phyloP scores from a whole-genome alignment of 2,113 vertebrate species.

The Phyllostomus hastatus region DNA sequence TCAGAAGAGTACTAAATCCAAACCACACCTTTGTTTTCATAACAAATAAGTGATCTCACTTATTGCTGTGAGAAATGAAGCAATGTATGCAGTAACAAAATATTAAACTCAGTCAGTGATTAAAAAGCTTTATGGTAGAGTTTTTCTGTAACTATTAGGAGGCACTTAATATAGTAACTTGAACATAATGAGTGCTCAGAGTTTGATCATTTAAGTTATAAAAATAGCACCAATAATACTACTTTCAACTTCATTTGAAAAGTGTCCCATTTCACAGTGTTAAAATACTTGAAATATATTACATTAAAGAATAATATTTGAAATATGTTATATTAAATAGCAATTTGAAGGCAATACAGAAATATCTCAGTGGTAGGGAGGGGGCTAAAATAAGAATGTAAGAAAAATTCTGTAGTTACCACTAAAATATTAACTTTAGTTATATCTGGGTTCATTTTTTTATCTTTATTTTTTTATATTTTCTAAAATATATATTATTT shows the following conservation, averaged over 20 bases:
- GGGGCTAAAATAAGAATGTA: neutral
- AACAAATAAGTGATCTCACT: conserved; percentile 56
- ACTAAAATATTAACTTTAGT: conserved; percentile 34
- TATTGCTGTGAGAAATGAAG: conserved; percentile 42
- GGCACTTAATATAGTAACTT: neutral
- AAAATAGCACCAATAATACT: neutral
- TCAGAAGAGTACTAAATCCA: conserved; percentile 27
- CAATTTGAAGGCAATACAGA: neutral
- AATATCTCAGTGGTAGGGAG: neutral
- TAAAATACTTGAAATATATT: neutral
- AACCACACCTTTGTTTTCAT: neutral
- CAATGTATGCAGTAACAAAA: conserved; percentile 42
- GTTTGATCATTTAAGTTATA: conserved; percentile 37
- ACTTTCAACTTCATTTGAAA: conserved; percentile 39
- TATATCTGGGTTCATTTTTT: conserved; percentile 8
- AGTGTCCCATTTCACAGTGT: neutral
- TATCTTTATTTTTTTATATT: conserved; percentile 25
- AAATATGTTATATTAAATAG: neutral
- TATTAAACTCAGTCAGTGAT: conserved; percentile 18
- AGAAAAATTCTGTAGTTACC: conserved; percentile 3
- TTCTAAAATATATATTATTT: conserved; percentile 4
- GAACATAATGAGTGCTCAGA: neutral
- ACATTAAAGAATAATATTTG: neutral
- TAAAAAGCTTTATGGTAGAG: neutral
- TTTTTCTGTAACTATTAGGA: conserved; percentile 18